Percentiles rank a stretch among this genome's conserved stretches.
phyloP scores from a whole-genome alignment of 2,797 vertebrate genomes.

The Enteromius anoplus region DNA sequence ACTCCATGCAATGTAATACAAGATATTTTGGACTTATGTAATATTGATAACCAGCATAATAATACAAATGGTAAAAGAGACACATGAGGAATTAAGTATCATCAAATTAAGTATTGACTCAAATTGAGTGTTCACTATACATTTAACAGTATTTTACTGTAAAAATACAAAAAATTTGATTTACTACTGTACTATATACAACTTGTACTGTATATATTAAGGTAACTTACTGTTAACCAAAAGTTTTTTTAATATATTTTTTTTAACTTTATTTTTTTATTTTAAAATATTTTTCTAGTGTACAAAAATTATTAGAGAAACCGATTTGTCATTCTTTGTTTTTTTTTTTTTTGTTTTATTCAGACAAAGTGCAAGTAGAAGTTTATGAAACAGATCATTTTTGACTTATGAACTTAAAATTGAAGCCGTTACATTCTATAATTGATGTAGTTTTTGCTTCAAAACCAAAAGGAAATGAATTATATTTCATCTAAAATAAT shows the following conservation, averaged over 20 bases:
- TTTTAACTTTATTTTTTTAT: too few relatives aligned
- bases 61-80: background rate
- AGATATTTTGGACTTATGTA: background rate
- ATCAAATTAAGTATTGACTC: background rate
- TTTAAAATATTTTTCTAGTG: background rate
- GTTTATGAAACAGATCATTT: background rate
- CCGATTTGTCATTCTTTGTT: too few relatives aligned
- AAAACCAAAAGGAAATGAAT: background rate
- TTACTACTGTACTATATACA: background rate
- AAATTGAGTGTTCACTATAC: too few relatives aligned
- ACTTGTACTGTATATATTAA: background rate
- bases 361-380: background rate
- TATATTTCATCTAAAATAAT: background rate
- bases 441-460: background rate
- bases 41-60: background rate
- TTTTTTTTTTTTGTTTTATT: too few relatives aligned
- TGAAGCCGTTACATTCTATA: background rate
- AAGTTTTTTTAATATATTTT: too few relatives aligned
- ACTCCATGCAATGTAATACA: background rate
- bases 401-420: background rate
- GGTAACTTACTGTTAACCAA: too few relatives aligned
- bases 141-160: background rate
- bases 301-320: background rate
- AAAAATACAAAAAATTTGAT: background rate
- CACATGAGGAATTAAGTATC: background rate